phyloP scores from a whole-genome alignment of 2,113 vertebrate genomes.

The Odontesthes bonariensis region DNA sequence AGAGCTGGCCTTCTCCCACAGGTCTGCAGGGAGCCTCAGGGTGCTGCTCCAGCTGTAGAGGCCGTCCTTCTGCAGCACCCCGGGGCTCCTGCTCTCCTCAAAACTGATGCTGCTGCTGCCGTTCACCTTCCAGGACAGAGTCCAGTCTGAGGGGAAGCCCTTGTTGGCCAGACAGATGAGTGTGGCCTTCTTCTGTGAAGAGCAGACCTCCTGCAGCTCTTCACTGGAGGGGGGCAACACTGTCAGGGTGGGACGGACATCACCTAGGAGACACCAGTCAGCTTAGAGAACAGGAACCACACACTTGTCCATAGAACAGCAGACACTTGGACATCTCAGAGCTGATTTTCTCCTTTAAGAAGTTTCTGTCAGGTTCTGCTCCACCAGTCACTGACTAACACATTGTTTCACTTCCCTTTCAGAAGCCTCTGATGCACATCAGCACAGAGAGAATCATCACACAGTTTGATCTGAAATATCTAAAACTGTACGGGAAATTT shows the following conservation, averaged over 20 bases:
- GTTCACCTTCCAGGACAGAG: slow-evolving; percentile 48
- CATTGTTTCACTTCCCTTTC: slow-evolving; percentile 3
- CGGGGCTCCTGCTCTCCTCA: slow-evolving; percentile 26
- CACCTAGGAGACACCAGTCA: slow-evolving; percentile 5
- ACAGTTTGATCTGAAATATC: neutral
- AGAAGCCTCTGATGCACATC: neutral
- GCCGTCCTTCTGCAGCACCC: slow-evolving; percentile 17
- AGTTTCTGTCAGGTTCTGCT: neutral
- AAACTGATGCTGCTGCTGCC: slow-evolving; percentile 14
- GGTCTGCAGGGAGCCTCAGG: neutral
- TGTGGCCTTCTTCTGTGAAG: neutral
- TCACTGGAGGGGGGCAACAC: slow-evolving; percentile 19
- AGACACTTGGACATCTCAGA: neutral
- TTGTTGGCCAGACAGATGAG: slow-evolving; percentile 45
- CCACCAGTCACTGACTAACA: neutral
- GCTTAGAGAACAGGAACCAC: neutral
- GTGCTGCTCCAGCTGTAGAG: slow-evolving; percentile 21
- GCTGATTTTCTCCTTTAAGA: too few relatives aligned
- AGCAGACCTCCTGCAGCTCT: slow-evolving; percentile 3
- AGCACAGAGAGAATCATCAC: neutral
- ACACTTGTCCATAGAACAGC: too few relatives aligned
- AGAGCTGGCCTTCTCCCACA: neutral
- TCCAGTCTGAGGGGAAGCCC: slow-evolving; percentile 55
- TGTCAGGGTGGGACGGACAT: slow-evolving; percentile 1
- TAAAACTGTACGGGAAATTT: too few relatives aligned